Conservation (phyloP, 2,888 invertebrate genomes). For the Epistrophe eligans region DNA sequence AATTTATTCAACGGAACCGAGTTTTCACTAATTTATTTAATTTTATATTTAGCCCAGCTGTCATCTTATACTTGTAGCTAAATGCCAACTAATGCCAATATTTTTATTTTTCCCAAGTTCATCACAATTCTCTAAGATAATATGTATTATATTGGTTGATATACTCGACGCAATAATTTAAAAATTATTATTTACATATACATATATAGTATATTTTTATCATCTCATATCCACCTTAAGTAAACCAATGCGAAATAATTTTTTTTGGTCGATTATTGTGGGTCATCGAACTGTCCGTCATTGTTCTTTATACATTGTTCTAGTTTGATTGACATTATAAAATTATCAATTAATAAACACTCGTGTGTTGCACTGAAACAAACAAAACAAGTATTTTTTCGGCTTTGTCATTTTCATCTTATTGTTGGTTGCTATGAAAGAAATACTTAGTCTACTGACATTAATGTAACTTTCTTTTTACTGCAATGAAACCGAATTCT, state of each 20-base stretch:
- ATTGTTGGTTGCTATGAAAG: conserved; percentile 11
- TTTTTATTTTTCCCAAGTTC: too few species aligned
- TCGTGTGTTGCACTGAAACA: conserved; percentile 19
- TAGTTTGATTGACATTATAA: conserved; percentile 19
- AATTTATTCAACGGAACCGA: too few species aligned
- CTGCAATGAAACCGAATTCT: conserved; percentile 41
- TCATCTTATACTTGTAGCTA: too few species aligned
- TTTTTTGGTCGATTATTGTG: background rate
- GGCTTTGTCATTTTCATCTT: conserved; percentile 21
- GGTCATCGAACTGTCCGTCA: conserved; percentile 14
- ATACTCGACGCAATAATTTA: too few species aligned
- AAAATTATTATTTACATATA: too few species aligned
- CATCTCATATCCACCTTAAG: background rate
- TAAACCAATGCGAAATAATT: background rate
- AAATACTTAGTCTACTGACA: conserved; percentile 15
- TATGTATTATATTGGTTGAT: too few species aligned
- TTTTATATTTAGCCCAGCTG: too few species aligned
- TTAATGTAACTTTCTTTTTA: conserved; percentile 46
- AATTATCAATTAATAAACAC: conserved; percentile 35
- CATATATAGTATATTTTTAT: too few species aligned
- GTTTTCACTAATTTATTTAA: too few species aligned
- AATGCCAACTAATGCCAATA: too few species aligned
- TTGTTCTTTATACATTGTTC: conserved; percentile 17
- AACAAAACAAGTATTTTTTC: conserved; percentile 38
- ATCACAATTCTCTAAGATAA: too few species aligned